Percentiles rank a stretch among this genome's conserved stretches.
Conservation (phyloP, 2,797 vertebrate genomes). For the Enteromius thamalakanensis region DNA sequence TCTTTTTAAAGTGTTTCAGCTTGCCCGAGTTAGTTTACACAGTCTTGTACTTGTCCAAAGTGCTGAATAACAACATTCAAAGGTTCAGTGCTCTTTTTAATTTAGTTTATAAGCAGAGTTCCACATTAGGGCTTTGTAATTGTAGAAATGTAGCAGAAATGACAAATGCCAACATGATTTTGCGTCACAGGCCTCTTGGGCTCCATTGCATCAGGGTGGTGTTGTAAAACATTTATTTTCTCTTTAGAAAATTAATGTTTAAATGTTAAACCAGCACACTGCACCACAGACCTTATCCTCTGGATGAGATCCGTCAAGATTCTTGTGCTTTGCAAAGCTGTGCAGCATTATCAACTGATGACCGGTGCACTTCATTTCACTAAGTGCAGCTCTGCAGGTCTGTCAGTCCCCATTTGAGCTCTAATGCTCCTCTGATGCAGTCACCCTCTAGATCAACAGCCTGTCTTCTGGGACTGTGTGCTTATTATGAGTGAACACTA, state of each 20-base stretch:
- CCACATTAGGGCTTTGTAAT: constrained; percentile 5
- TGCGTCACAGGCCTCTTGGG: constrained; percentile 1
- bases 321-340: constrained; percentile 27
- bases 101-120: not conserved
- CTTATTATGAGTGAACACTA: constrained; percentile 9
- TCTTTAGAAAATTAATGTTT: constrained; percentile 8
- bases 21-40: constrained; percentile 23
- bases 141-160: constrained; percentile 19
- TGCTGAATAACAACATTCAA: constrained; percentile 9
- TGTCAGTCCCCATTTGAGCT: constrained; percentile 31
- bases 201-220: not conserved
- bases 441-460: constrained; percentile 22
- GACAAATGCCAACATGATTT: constrained; percentile 13
- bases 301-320: not conserved
- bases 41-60: not conserved
- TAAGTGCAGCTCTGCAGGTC: constrained; percentile 37
- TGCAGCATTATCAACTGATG: constrained; percentile 9
- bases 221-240: not conserved
- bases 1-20: not conserved
- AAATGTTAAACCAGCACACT: not conserved
- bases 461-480: not conserved
- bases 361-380: constrained; percentile 16
- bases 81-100: constrained; percentile 20
- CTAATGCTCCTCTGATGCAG: constrained; percentile 35
- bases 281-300: not conserved